Conservation (phyloP, 2,888 invertebrate genomes). For the Tipula confusa region DNA sequence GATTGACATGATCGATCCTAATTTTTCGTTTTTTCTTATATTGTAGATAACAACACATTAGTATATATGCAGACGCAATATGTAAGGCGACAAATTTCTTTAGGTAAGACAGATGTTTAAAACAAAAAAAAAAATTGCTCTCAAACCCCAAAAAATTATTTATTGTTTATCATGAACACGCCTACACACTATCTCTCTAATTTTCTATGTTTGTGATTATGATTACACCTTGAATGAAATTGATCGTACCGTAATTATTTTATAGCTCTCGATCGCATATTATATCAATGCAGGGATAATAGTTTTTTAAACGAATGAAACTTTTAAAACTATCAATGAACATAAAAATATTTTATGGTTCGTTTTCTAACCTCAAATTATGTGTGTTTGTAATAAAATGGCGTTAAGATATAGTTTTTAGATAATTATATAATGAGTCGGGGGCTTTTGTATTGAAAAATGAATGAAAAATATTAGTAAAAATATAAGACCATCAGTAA, state of each 20-base stretch:
- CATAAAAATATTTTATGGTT: background rate
- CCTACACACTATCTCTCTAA: background rate
- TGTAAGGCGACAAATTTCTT: background rate
- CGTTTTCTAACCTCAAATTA: background rate
- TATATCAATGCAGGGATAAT: background rate
- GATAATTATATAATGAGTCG: no score
- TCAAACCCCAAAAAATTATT: background rate
- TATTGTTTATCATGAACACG: background rate
- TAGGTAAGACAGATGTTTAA: background rate
- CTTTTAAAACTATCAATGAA: background rate
- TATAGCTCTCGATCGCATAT: background rate
- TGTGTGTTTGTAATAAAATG: background rate
- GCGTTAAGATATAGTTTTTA: background rate
- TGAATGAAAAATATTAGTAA: no score
- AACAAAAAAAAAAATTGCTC: background rate
- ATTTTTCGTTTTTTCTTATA: background rate
- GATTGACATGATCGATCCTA: background rate
- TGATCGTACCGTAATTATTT: background rate
- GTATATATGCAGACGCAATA: no score
- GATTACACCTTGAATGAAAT: conserved; percentile 12
- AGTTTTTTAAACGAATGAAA: background rate
- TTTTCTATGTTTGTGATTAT: background rate
- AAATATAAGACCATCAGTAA: no score
- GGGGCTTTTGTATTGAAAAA: no score
- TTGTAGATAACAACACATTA: background rate